phyloP scores from a whole-genome alignment of 1,140 invertebrate genomes.

The Zeugodacus cucurbitae region DNA sequence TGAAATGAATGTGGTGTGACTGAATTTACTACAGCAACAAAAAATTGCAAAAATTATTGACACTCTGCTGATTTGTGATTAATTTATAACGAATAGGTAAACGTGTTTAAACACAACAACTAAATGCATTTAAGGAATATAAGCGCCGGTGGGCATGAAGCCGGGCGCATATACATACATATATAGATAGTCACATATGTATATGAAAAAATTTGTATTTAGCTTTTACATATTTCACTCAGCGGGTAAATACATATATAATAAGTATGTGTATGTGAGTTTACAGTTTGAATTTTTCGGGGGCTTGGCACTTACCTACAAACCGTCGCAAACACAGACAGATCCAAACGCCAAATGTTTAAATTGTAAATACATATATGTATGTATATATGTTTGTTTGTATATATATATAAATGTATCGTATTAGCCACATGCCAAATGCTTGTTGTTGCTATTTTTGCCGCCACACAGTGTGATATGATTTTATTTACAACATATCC shows the following conservation, averaged over 20 bases:
- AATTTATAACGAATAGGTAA: neutral
- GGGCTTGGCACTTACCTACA: neutral
- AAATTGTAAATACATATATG: neutral
- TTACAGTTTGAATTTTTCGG: neutral
- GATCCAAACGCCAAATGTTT: neutral
- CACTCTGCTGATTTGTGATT: conserved; percentile 9
- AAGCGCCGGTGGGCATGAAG: neutral
- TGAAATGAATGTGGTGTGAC: neutral
- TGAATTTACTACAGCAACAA: neutral
- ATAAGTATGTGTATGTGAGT: neutral
- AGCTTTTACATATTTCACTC: neutral
- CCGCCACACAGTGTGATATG: conserved; percentile 7
- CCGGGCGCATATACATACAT: neutral
- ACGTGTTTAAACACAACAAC: neutral
- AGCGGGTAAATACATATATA: too few relatives aligned
- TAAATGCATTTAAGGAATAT: neutral
- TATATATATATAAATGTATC: neutral
- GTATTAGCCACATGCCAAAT: neutral
- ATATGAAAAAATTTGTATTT: neutral
- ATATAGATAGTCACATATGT: neutral
- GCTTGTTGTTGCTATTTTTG: neutral
- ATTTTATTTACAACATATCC: conserved; percentile 29
- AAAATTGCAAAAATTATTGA: neutral
- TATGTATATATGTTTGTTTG: neutral
- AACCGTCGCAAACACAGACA: neutral